Percentiles rank a stretch among this genome's conserved stretches.
These are phyloP conservation scores for Eclectus roratus DNA, from an alignment of 2,113 vertebrate species.

Conservation along the genomic window DNA sequence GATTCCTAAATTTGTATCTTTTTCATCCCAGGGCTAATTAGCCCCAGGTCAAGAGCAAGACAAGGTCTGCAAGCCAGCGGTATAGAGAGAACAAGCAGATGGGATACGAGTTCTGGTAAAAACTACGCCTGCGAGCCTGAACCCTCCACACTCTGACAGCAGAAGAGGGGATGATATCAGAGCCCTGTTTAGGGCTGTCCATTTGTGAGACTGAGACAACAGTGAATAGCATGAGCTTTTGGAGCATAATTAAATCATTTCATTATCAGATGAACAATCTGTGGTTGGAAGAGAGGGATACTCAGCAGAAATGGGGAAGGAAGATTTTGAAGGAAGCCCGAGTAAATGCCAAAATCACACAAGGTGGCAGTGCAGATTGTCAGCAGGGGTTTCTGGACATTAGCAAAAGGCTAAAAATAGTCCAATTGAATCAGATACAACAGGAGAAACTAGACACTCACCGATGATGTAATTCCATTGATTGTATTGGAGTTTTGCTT, in stretches of 20 bases:
- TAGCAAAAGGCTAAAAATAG: neutral
- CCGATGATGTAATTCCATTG: neutral
- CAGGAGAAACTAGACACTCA: neutral
- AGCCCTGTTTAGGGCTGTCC: neutral
- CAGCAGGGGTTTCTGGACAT: neutral
- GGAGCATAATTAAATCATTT: neutral
- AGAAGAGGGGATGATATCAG: neutral
- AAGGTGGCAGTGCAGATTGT: slow-evolving; percentile 66
- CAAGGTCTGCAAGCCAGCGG: neutral
- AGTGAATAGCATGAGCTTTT: neutral
- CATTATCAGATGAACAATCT: neutral
- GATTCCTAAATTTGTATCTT: neutral
- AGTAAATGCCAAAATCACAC: neutral
- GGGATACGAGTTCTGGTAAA: neutral
- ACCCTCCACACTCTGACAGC: rapidly evolving
- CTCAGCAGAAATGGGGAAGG: rapidly evolving
- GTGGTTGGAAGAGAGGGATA: neutral
- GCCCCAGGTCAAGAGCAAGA: neutral
- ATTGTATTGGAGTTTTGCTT: neutral
- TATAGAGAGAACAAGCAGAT: neutral
- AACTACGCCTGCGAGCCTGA: neutral
- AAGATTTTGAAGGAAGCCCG: neutral
- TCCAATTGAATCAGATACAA: neutral
- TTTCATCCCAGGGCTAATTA: neutral
- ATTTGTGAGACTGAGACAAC: neutral